Conservation (phyloP, 2,797 vertebrate genomes). For the Myotis vivesi region DNA sequence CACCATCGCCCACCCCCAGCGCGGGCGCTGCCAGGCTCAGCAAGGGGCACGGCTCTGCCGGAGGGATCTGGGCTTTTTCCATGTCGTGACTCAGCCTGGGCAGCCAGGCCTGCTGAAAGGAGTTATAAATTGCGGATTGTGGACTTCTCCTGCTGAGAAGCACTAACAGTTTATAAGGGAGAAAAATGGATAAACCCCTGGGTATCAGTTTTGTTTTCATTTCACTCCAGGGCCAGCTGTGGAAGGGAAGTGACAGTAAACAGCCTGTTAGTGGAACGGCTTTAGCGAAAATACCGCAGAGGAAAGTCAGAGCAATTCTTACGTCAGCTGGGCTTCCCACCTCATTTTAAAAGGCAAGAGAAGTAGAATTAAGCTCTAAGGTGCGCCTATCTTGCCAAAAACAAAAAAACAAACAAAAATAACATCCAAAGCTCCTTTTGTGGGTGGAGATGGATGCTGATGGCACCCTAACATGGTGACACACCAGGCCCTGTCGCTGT, state of each 20-base stretch:
- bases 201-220: slow-evolving; percentile 72
- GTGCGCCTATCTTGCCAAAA: background rate
- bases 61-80: slow-evolving; percentile 56
- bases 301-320: slow-evolving; percentile 49
- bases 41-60: background rate
- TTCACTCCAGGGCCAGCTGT: slow-evolving; percentile 62
- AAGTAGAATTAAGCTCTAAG: background rate
- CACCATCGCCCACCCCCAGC: background rate
- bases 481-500: no score
- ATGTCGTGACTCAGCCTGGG: slow-evolving; percentile 48
- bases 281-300: background rate
- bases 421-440: background rate
- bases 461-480: background rate
- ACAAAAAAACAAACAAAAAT: background rate
- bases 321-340: slow-evolving; percentile 24
- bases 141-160: slow-evolving; percentile 66
- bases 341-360: background rate
- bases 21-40: background rate
- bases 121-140: slow-evolving; percentile 57
- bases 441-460: background rate
- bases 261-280: slow-evolving; percentile 67
- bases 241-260: slow-evolving; percentile 72
- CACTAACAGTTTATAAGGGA: slow-evolving; percentile 72
- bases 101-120: slow-evolving; percentile 43
- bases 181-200: slow-evolving; percentile 75